phyloP scores from a whole-genome alignment of 2,888 invertebrate genomes.

The Mythimna albipuncta region DNA sequence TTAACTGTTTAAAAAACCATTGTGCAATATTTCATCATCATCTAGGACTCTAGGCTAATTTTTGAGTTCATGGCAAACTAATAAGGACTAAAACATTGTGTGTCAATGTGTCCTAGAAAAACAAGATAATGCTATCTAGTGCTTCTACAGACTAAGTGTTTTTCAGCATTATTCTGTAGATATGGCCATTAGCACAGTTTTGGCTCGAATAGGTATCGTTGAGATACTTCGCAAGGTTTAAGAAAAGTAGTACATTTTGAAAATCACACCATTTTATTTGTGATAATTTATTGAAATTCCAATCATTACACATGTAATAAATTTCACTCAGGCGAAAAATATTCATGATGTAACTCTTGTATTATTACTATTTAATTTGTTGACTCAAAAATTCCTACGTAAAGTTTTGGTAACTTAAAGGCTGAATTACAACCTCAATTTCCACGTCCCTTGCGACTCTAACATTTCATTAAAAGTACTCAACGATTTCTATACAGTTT shows the following conservation, averaged over 20 bases:
- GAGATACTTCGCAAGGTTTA: slow-evolving; percentile 9
- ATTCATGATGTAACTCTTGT: slow-evolving; percentile 25
- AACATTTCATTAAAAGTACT: slow-evolving; percentile 7
- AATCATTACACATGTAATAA: slow-evolving; percentile 40
- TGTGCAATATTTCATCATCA: slow-evolving; percentile 12
- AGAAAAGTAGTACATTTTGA: slow-evolving; percentile 1
- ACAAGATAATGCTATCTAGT: slow-evolving; percentile 24
- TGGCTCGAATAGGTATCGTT: slow-evolving; percentile 14
- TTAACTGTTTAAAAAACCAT: slow-evolving; percentile 39
- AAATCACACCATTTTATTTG: slow-evolving; percentile 7
- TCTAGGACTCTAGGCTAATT: not conserved
- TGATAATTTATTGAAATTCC: slow-evolving; percentile 6
- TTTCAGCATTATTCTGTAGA: slow-evolving; percentile 31
- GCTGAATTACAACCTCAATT: not conserved
- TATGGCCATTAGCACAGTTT: slow-evolving; percentile 49
- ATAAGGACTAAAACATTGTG: slow-evolving; percentile 10
- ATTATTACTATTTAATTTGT: slow-evolving; percentile 1
- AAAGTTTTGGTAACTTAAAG: slow-evolving; percentile 10
- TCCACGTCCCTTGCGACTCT: slow-evolving; percentile 21
- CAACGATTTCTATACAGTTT: slow-evolving; percentile 16
- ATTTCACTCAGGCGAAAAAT: slow-evolving; percentile 36
- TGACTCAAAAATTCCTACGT: not conserved
- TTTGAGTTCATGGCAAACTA: slow-evolving; percentile 4
- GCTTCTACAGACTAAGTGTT: slow-evolving; percentile 31
- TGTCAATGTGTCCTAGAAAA: slow-evolving; percentile 16